Base-by-base conservation (phyloP, 2,888 invertebrate genomes). In the Nudaria mundana region DNA sequence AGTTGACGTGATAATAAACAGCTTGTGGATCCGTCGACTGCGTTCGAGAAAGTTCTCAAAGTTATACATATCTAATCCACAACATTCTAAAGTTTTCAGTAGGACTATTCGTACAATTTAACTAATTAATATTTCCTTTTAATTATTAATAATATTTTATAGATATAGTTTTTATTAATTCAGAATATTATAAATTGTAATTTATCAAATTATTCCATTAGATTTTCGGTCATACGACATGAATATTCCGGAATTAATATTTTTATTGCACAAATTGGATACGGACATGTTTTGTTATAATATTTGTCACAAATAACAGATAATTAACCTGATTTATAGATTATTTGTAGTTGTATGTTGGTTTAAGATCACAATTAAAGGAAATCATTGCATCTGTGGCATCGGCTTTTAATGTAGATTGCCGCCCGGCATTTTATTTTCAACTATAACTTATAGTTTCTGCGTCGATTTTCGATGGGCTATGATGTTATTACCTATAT, bases 101-200 rank as follows among this genome's bases (percentile, higher is more conserved):
- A 52, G 52, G 53, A 44, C 48, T 53, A 29, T 58, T 61, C 60
- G 46, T 65, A 62, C 58, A 58, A 52, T 59, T 54, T 56, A 57
- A 43, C 56, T 48, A 56, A 58, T 54, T 58, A 62, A 61, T 69
- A 67, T n/a, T 74, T 74, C 70, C 67, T 70, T 71, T 64, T 42
- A 52, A 54, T 37, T 43, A 35, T 40, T 13, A 28, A 11, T 28
- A 14, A 12, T 33, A 54, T 61, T 70, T 61, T 33, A 63, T 75
- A 71, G 66, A 66, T 51, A 50, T 70, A 71, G 60, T 42, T 48
- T 52, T 42, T 51, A 38, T 52, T 52, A 58, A 64, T 63, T 63
- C 59, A 55, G 54, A 48, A 53, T 55, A 45, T 56, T 40, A 33
- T 56, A 52, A 59, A 56, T 41, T 53, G 55, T 44, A 51, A 61